Percentiles rank a stretch among this genome's conserved stretches.
Conservation (phyloP, 2,888 invertebrate species). For the Phalangium opilio region DNA sequence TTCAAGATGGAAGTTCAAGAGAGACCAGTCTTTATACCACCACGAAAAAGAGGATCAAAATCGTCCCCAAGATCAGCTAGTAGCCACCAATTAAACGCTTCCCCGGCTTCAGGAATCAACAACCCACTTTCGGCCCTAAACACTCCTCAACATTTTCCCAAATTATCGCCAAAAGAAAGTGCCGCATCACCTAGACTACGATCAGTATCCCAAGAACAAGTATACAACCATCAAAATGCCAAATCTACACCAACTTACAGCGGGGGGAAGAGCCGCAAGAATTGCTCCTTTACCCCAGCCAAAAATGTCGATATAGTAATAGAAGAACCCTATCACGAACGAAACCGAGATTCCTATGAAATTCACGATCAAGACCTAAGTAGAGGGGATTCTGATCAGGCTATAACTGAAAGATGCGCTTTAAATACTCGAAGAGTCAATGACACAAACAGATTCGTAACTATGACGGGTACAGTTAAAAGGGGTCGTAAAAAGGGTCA, state of each 20-base stretch:
- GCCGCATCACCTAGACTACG: background rate
- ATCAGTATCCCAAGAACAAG: conserved; percentile 1
- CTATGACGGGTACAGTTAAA: conserved; percentile 49
- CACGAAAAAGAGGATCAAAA: conserved; percentile 14
- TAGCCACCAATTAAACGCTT: conserved; percentile 2
- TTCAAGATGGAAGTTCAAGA: conserved; percentile 12
- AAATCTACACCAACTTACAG: conserved; percentile 8
- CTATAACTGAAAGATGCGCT: conserved; percentile 12
- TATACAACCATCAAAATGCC: conserved; percentile 5
- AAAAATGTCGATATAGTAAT: conserved; percentile 12
- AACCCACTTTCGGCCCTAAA: background rate
- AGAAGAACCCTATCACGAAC: conserved; percentile 12
- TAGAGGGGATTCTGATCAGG: background rate
- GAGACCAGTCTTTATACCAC: conserved; percentile 15
- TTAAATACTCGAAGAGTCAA: conserved; percentile 14
- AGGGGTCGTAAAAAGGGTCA: conserved; percentile 54
- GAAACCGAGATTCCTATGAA: conserved; percentile 13
- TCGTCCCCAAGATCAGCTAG: conserved; percentile 13
- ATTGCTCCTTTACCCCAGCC: background rate
- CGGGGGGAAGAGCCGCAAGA: conserved; percentile 7
- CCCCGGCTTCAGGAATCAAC: too few species aligned
- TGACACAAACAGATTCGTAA: conserved; percentile 31
- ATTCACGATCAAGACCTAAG: conserved; percentile 6
- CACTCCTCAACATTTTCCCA: background rate
- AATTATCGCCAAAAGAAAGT: background rate